These are phyloP conservation scores for Prolemur simus DNA, from an alignment of 2,113 vertebrate species.

Conservation along the genomic window DNA sequence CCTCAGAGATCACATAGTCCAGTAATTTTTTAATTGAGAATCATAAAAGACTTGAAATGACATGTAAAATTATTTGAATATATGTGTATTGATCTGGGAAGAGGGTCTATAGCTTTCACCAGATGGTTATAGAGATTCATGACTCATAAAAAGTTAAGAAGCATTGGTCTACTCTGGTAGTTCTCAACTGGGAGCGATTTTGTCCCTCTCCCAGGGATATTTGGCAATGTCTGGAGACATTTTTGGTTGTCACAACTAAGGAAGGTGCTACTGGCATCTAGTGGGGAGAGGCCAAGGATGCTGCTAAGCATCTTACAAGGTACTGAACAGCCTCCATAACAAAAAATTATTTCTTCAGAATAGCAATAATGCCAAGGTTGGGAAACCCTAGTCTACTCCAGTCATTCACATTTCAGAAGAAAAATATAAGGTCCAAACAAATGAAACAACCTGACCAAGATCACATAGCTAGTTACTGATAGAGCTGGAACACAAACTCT, in stretches of 20 bases:
- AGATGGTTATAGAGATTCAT: background rate
- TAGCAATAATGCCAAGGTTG: background rate
- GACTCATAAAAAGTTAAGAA: background rate
- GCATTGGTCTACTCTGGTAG: background rate
- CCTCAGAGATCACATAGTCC: background rate
- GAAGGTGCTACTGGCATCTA: background rate
- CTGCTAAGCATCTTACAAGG: background rate
- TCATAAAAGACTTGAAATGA: slow-evolving; percentile 19
- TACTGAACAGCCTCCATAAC: background rate
- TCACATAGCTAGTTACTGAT: background rate
- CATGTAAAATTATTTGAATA: slow-evolving; percentile 25
- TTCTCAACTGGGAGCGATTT: background rate
- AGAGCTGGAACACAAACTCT: background rate
- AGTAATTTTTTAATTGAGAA: slow-evolving; percentile 22
- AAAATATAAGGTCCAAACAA: slow-evolving; percentile 19
- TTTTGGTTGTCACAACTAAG: background rate
- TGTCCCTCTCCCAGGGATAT: background rate
- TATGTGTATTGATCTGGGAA: background rate
- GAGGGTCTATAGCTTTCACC: background rate
- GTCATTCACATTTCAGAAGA: slow-evolving; percentile 45
- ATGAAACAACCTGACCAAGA: background rate
- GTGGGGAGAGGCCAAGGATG: background rate
- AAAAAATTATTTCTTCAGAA: background rate
- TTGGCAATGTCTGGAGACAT: background rate
- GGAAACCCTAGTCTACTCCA: background rate